Evolutionary conservation across 2,797 vertebrate genomes (phyloP), one percentile per base, ranked within the genome.

Genomic region (Rhinatrema bivittatum): DNA sequence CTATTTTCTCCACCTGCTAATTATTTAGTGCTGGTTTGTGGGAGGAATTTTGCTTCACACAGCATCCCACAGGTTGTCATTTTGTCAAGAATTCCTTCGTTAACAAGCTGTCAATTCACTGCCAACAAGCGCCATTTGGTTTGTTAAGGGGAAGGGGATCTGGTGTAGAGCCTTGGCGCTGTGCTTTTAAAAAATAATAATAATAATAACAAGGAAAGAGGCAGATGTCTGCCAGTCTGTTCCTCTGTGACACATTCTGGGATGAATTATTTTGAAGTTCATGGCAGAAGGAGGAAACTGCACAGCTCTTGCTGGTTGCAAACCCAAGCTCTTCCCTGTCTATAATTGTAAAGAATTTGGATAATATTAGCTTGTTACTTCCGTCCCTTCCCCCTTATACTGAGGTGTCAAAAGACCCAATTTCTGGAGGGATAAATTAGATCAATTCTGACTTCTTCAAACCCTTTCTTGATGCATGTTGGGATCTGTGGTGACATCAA

Each of bases 211-310:
- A 60, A 76, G 68, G 60, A 47, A 74, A 68, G 71, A 79, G 72
- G 63, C 82, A 84, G 81, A 73, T 83, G 81, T 76, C 74, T 73
- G 62, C 67, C 79, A 79, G 75, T 77, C 81, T 82, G 79, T 80
- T 85, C 73, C 58, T 65, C 56, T 53, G 54, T 69, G 68, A 16
- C 12, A 17, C n/a, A n/a, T n/a, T n/a, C n/a, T n/a, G n/a, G n/a
- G 24, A 29, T 39, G 19, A 22, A 39, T 22, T 12, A 7, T 9
- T 31, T 15, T 31, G 10, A 29, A 10, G 22, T 22, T n/a, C n/a
- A n/a, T n/a, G 21, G 14, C 50, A 14, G 21, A 45, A 56, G 28
- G 39, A 13, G 32, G 38, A 49, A 52, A 54, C 32, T 18, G 16
- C 25, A 36, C 36, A 46, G 33, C 45, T 51, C 44, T 36, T 3